Base-by-base conservation (phyloP, 1,140 invertebrate genomes). In the Drosophila subobscura region DNA sequence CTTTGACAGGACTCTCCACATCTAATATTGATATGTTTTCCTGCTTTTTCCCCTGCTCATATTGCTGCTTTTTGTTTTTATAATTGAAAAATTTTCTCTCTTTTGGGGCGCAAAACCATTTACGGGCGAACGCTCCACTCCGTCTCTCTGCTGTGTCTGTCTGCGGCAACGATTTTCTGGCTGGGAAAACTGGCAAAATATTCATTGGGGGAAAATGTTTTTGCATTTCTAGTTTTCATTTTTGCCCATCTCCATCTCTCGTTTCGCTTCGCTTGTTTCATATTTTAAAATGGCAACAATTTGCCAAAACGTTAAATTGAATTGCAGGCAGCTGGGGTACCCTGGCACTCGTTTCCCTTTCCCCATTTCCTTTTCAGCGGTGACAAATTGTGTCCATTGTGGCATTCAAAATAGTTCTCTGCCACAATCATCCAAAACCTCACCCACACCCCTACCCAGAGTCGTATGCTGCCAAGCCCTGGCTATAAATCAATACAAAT, bases 221-320 rank as follows among this genome's bases (percentile, higher is more conserved):
- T 68, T 42, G 42, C 63, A 67, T 63, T 20, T 68, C 10, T 33
- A 14, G 44, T 22, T 68, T 56, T 46, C 47, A 25, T 46, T 46
- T 55, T 49, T 14, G 25, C 25, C 25, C 56, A 72, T 68, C 14
- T 50, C 27, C 20, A 33, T 37, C 23, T 49, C 22, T 49, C 27
- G 22, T 42, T 52, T 44, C 37, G 63, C 50, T 53, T 53, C 40
- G 44, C 33, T 45, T 58, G 25, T 71, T 64, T 54, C 59, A 56
- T 52, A 76, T 79, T 83, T 81, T 64, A 68, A 71, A 83, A 71
- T 73, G 67, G 54, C 68, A 73, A 77, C 73, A 81, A 81, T 81
- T 81, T 83, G 68, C 52, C 73, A 80, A 56, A 47, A 68, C 50
- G 50, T 68, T 56, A 68, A 68, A 68, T 68, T 68, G 65, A 68